Base-by-base conservation (phyloP, 2,113 vertebrate genomes). In the Apodemus sylvaticus region DNA sequence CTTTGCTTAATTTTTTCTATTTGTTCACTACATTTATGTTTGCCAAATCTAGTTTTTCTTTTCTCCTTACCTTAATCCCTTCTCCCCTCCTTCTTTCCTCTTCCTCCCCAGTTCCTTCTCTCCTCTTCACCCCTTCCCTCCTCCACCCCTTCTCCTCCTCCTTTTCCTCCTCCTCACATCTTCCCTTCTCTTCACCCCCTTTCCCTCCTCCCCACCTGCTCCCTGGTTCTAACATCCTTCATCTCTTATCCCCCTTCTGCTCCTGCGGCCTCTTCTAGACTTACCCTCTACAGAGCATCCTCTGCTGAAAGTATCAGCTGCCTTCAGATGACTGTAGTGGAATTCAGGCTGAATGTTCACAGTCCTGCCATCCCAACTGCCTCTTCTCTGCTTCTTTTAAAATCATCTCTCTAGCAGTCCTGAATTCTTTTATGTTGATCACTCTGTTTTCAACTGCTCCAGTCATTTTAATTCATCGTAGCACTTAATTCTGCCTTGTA, bases 401-500 rank as follows among this genome's bases (percentile, higher is more conserved):
- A 22, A 53, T 48, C 34, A 48, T 53, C 16, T 19, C 19, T 62
- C n/a, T 36, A 14, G 79, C 22, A 42, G 66, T 20, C n/a, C n/a
- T 48, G 58, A 45, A 62, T 89, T 55, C 58, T n/a, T 42, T 70
- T 36, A 70, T 24, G 39, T n/a, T 68, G 20, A 29, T 89, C 7
- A 71, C 13, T 64, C n/a, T 42, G 8, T 85, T 36, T 86, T n/a
- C 66, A 79, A 9, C 62, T 94, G 62, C 39, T 88, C 3, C 55
- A 53, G 66, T 48, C n/a, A 8, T 87, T 86, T 89, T 17, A 66
- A 53, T 88, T 74, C 45, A 42, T 42, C 68, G 29, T 24, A 51
- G 10, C 5, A 78, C 20, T 86, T 53, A 82, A 68, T 81, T 71
- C 34, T 96, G 51, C n/a, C 71, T 94, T 92, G 48, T 79, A 9